Conservation (phyloP, 2,797 vertebrate species). For the Caiman crocodilus region DNA sequence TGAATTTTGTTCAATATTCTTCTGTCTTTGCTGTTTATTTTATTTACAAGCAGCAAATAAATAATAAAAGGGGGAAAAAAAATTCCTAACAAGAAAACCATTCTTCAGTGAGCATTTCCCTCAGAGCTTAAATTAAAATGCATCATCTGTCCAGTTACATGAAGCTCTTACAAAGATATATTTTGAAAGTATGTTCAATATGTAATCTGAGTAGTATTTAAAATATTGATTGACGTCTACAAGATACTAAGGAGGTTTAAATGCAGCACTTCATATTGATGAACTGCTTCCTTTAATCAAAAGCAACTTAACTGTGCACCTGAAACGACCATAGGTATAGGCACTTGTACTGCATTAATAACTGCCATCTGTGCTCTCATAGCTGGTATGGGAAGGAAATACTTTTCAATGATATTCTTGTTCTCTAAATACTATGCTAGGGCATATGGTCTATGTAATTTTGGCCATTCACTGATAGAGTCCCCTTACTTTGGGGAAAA, state of each 20-base stretch:
- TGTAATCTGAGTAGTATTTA: neutral
- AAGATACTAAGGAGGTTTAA: neutral
- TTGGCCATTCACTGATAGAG: neutral
- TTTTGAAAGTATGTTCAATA: neutral
- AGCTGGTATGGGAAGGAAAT: neutral
- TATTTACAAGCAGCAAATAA: neutral
- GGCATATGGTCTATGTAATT: neutral
- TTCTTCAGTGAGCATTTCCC: neutral
- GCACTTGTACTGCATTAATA: neutral
- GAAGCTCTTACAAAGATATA: neutral
- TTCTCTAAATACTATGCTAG: neutral
- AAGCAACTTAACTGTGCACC: neutral
- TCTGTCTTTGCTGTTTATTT: neutral
- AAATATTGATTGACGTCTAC: neutral
- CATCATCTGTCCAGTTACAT: neutral
- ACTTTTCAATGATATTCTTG: neutral
- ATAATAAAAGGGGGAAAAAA: neutral
- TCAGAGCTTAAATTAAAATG: neutral
- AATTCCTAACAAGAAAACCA: neutral
- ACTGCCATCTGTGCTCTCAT: neutral
- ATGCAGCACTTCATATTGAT: neutral
- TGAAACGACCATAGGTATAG: neutral
- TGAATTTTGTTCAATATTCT: neutral
- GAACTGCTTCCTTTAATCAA: neutral
- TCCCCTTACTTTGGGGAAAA: neutral